Base-by-base conservation (phyloP, 2,888 invertebrate genomes). In the Notocelia uddmanniana region DNA sequence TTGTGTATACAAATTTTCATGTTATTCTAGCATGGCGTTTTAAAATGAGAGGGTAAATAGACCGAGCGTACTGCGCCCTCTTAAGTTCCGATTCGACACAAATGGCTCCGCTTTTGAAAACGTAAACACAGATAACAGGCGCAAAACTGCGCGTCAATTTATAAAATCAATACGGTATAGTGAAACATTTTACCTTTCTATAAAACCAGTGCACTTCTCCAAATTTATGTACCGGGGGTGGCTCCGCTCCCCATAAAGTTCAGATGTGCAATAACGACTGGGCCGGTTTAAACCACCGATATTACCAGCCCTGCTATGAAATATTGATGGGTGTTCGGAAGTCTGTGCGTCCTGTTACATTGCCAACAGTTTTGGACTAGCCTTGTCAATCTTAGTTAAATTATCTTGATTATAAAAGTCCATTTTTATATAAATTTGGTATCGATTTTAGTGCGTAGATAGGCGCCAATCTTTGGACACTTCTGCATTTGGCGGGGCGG, bases 221-320 rank as follows among this genome's bases (percentile, higher is more conserved):
- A 88, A 90, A 92, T 93, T 91, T 92, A 91, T 92, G 88, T 89
- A 85, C 81, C 83, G 82, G 86, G 91, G 91, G 90, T 88, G 88
- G 83, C 80, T 45, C n/a, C 45, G n/a, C 45, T 83, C 90, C 90
- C 92, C 85, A 91, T 90, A 90, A 90, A 90, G 86, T 88, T 90
- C 89, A 89, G 88, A 91, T 90, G 89, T 87, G 91, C 91, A 88
- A 87, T 87, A 89, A 87, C 88, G 89, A 87, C 81, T 86, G 84
- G 89, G 85, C 86, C 88, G 83, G 90, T 91, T 91, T 90, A 89
- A 91, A 89, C 89, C 88, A 78, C 84, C 82, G 80, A 89, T 90
- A 90, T 91, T 86, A 84, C 82, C 83, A 81, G 80, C 78, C 79
- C 81, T 91, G 91, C 79, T 85, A 90, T 92, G 92, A 91, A 91